Evolutionary conservation across 2,113 vertebrate genomes (phyloP), one percentile per base, ranked within the genome.

Genomic region (Chiloscyllium plagiosum): DNA sequence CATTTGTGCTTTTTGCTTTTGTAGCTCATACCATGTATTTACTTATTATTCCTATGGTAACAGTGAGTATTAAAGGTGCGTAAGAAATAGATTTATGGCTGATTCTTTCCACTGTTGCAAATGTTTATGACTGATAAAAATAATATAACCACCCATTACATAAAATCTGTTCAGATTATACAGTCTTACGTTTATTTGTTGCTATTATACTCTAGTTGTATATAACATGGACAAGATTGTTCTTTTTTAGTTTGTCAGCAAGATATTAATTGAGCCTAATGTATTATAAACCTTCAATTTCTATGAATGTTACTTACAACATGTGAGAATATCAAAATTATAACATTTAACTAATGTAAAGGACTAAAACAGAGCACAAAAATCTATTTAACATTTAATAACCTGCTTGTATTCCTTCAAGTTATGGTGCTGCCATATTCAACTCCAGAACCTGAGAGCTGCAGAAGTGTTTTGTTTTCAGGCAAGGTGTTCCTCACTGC

Each of bases 101-200:
- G 24, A 56, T 56, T 2, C 65, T 94, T 72, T 95, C 68, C 70
- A 42, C 47, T 70, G 37, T 24, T 65, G 1, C 93, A 95, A 95
- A 47, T 50, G 17, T 72, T 95, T 72, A 24, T 56, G 24, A 33
- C 4, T 89, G 86, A 15, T 50, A 52, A 15, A 56, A 33, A 89
- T 50, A 52, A 89, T 47, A 52, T 29, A 56, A 56, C 13, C 50
- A 2, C 24, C 52, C 50, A 89, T 89, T 56, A 33, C 29, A 61
- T 50, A 56, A 89, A 89, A 52, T 87, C 85, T 56, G 17, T 29
- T 56, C 29, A 72, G 42, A 72, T 29, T 37, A 47, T 42, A 42
- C n/a, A 95, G 42, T 95, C 37, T 70, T 17, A 26, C 68, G 50
- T 95, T 72, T 72, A 95, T 70, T 70, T 94, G 47, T 94, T 94